phyloP scores from a whole-genome alignment of 1,140 invertebrate genomes.

The Riptortus pedestris region DNA sequence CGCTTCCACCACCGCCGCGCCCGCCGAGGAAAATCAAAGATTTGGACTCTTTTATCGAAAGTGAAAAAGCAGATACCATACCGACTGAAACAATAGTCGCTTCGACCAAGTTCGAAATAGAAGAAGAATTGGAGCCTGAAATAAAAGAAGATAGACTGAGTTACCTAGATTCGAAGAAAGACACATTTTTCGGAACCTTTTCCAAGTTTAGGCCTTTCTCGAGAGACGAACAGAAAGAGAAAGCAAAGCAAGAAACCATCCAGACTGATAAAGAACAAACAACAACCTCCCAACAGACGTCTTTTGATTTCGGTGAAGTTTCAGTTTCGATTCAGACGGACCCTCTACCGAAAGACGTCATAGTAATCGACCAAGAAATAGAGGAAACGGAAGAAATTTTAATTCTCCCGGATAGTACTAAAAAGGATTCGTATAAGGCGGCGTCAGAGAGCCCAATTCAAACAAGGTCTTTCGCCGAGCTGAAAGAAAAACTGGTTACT shows the following conservation, averaged over 20 bases:
- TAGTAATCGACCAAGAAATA: conserved; percentile 45
- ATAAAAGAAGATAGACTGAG: neutral
- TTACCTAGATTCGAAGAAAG: neutral
- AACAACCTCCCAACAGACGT: conserved; percentile 17
- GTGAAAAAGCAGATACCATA: neutral
- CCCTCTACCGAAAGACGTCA: conserved; percentile 62
- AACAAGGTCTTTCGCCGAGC: neutral
- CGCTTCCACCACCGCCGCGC: conserved; percentile 66
- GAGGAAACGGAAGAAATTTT: conserved; percentile 20
- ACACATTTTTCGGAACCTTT: neutral
- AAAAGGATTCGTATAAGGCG: neutral
- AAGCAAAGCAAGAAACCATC: neutral
- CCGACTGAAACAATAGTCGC: neutral
- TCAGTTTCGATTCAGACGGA: conserved; percentile 72
- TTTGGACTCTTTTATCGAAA: conserved; percentile 5
- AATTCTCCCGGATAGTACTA: neutral
- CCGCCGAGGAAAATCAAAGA: conserved; percentile 50
- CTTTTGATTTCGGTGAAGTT: conserved; percentile 43
- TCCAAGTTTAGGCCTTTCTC: neutral
- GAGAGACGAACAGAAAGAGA: neutral
- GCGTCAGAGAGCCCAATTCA: neutral
- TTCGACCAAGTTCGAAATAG: neutral
- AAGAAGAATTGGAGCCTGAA: neutral
- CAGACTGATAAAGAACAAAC: neutral
- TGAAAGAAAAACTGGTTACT: neutral